Conservation (phyloP, 2,113 vertebrate genomes). For the Okapia johnstoni region DNA sequence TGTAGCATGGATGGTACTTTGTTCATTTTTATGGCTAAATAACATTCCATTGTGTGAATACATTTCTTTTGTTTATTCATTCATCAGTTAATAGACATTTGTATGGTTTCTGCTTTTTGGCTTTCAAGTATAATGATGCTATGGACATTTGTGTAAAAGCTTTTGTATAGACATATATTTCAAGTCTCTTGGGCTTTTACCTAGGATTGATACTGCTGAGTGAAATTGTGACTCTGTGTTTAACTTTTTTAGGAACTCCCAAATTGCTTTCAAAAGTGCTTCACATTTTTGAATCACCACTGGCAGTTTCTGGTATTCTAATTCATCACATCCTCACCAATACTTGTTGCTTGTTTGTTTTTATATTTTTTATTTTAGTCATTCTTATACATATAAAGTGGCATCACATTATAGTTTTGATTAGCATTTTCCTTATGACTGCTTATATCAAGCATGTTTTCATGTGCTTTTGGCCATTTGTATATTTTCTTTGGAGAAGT, state of each 20-base stretch:
- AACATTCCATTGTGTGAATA: not conserved
- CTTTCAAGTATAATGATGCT: not conserved
- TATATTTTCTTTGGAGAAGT: not conserved
- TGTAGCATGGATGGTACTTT: not conserved
- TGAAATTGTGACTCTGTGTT: not conserved
- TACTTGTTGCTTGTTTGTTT: not conserved
- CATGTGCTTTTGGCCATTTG: not conserved
- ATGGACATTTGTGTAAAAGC: not conserved
- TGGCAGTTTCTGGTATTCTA: not conserved
- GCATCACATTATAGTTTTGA: not conserved
- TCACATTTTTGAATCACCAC: not conserved
- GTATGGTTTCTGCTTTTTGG: not conserved
- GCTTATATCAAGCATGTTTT: not conserved
- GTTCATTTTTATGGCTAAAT: not conserved
- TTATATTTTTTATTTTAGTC: not conserved
- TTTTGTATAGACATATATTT: not conserved
- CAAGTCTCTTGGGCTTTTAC: not conserved
- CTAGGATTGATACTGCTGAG: not conserved
- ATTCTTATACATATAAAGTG: not conserved
- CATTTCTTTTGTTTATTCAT: not conserved
- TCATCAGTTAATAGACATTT: not conserved
- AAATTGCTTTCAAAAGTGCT: not conserved
- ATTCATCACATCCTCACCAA: not conserved
- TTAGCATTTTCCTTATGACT: not conserved
- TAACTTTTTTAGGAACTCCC: not conserved